Evolutionary conservation across 2,888 invertebrate species (phyloP).

Genomic region (Ectemnius continuus): DNA sequence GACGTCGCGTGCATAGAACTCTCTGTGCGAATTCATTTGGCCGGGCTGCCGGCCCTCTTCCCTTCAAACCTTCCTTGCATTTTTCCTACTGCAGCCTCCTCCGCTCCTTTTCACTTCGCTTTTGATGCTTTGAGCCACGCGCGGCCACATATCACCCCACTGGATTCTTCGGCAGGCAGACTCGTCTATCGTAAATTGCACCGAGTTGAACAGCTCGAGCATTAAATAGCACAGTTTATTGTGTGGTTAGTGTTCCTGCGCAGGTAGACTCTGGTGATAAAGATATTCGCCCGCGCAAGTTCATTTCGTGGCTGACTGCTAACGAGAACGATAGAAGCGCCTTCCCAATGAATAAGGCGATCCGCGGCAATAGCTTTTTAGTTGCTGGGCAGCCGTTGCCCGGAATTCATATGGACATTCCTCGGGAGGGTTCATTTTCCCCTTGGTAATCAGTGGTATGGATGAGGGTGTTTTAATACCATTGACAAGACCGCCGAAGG

Average conservation of each 20-base stretch:
- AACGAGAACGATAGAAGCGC: neutral
- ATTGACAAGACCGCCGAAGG: constrained; percentile 51
- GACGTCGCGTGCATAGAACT: constrained; percentile 15
- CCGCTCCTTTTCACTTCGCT: neutral
- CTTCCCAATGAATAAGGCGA: neutral
- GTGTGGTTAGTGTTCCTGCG: neutral
- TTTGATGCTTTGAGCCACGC: neutral
- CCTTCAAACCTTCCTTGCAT: constrained; percentile 19
- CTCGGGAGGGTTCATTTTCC: constrained; percentile 23
- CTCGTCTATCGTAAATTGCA: no score
- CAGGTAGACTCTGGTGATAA: neutral
- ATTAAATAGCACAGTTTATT: neutral
- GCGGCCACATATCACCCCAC: neutral
- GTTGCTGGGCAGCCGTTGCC: neutral
- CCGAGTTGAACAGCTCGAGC: neutral
- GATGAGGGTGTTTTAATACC: constrained; percentile 47
- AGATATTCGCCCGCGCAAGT: neutral
- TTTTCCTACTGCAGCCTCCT: neutral
- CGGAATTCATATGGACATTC: constrained; percentile 27
- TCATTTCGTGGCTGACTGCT: neutral
- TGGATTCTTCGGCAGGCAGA: no score
- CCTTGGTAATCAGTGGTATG: constrained; percentile 34
- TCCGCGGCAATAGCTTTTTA: neutral
- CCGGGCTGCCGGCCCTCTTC: constrained; percentile 22
- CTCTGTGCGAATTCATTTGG: constrained; percentile 39